Evolutionary conservation across 2,113 vertebrate genomes (phyloP).

Genomic region (Polyodon spathula): DNA sequence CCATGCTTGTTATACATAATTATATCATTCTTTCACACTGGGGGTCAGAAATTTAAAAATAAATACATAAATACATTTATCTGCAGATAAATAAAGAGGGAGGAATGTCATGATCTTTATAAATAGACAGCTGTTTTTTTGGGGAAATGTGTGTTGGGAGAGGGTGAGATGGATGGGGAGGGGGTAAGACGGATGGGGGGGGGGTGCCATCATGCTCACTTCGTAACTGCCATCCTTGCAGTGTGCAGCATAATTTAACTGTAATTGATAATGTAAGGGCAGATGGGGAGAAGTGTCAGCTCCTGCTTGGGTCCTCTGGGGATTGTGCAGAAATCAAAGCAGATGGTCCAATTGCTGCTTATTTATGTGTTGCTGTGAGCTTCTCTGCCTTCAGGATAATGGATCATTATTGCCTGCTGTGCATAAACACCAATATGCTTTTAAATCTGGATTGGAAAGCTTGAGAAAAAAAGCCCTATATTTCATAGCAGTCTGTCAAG

Average conservation of each 20-base stretch:
- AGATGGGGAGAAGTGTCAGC: slow-evolving; percentile 78
- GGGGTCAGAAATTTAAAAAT: too few species aligned
- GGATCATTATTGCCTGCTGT: slow-evolving; percentile 92
- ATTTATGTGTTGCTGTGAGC: slow-evolving; percentile 90
- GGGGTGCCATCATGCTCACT: slow-evolving; percentile 53
- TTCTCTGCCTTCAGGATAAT: slow-evolving; percentile 78
- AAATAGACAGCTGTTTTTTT: slow-evolving; percentile 73
- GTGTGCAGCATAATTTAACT: slow-evolving; percentile 76
- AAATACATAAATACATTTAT: background rate
- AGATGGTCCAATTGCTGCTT: slow-evolving; percentile 95
- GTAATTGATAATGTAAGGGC: slow-evolving; percentile 97
- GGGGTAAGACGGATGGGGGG: slow-evolving; percentile 16
- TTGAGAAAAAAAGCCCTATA: slow-evolving; percentile 68
- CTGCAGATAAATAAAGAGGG: slow-evolving; percentile 39
- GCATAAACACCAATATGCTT: slow-evolving; percentile 97
- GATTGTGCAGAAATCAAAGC: slow-evolving; percentile 86
- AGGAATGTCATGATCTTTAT: slow-evolving; percentile 56
- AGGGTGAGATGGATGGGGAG: slow-evolving; percentile 11
- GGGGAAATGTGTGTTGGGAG: slow-evolving; percentile 31
- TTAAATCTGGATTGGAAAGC: slow-evolving; percentile 83
- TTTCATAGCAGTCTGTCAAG: slow-evolving; percentile 77
- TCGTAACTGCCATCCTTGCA: slow-evolving; percentile 67
- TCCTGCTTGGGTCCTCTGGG: slow-evolving; percentile 70
- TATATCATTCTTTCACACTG: too few species aligned
- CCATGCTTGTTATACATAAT: too few species aligned